Percentiles rank a stretch among this genome's conserved stretches.
Conservation (phyloP, 2,888 invertebrate genomes). For the Aspidiotus rigidus region DNA sequence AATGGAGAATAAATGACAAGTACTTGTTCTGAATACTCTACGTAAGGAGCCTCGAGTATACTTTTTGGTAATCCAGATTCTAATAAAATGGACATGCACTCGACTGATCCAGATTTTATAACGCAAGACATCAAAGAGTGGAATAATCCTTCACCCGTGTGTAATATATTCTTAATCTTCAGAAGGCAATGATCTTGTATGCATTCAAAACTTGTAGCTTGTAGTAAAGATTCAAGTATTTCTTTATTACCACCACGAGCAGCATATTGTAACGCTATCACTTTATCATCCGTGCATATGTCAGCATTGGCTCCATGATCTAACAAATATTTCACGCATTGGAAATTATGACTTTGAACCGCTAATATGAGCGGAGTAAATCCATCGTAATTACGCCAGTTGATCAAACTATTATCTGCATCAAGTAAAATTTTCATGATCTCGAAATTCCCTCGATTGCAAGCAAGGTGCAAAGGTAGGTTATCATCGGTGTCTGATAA, state of each 20-base stretch:
- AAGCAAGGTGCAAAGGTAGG: conserved; percentile 17
- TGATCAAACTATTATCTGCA: background rate
- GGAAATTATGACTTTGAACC: conserved; percentile 4
- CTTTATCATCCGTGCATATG: background rate
- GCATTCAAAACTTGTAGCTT: background rate
- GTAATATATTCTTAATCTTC: background rate
- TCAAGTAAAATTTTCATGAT: conserved; percentile 12
- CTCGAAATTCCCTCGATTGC: conserved; percentile 1
- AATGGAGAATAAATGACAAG: conserved; percentile 12
- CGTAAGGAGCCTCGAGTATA: conserved; percentile 15
- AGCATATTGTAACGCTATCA: conserved; percentile 15
- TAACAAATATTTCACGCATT: conserved; percentile 6
- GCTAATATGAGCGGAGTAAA: conserved; percentile 27
- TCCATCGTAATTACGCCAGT: conserved; percentile 12
- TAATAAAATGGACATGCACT: conserved; percentile 9
- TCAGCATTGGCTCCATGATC: conserved; percentile 1
- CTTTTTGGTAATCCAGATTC: background rate
- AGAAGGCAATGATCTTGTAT: background rate
- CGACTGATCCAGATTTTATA: conserved; percentile 8
- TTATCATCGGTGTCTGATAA: conserved; percentile 7
- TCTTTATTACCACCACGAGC: conserved; percentile 8
- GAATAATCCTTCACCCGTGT: background rate
- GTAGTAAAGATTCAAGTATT: background rate
- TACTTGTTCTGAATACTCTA: conserved; percentile 8
- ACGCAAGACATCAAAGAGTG: conserved; percentile 13